These are phyloP conservation scores for Corythaeola cristata DNA, from an alignment of 2,113 vertebrate species.

Conservation along the genomic window DNA sequence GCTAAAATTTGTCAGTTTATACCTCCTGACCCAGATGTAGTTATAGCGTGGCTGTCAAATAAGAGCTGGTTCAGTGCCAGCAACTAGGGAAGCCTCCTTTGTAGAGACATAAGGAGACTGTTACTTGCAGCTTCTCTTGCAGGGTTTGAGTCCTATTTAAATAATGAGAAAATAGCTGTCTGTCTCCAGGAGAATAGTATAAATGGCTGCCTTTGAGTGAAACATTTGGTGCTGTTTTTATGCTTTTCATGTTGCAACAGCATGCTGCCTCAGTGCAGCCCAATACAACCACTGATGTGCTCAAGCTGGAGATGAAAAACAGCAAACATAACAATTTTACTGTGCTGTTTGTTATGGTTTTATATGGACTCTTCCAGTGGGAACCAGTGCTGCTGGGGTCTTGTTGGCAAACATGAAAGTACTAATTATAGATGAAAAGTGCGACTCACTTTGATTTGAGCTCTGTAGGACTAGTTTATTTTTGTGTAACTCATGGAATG, in stretches of 20 bases:
- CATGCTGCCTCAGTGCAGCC: neutral
- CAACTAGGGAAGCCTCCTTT: slow-evolving; percentile 16
- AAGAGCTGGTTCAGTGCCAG: slow-evolving; percentile 10
- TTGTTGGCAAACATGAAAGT: neutral
- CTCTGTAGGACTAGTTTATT: neutral
- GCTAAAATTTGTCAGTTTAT: slow-evolving; percentile 32
- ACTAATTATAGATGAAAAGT: neutral
- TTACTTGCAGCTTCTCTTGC: slow-evolving; percentile 18
- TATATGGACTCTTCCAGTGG: neutral
- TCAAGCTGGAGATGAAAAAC: neutral
- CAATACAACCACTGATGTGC: neutral
- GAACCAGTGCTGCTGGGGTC: neutral
- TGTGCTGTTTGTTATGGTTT: neutral
- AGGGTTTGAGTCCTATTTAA: slow-evolving; percentile 15
- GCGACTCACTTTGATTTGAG: neutral
- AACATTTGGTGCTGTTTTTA: slow-evolving; percentile 44
- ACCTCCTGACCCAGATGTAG: slow-evolving; percentile 24
- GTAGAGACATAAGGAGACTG: neutral
- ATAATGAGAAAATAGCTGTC: slow-evolving; percentile 43
- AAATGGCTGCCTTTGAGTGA: slow-evolving; percentile 21
- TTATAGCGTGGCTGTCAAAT: slow-evolving; percentile 27
- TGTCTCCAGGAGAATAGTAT: slow-evolving; percentile 16
- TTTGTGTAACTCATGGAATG: neutral
- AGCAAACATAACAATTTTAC: neutral
- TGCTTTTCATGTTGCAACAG: neutral